phyloP scores from a whole-genome alignment of 2,113 vertebrate genomes.

The Diphyllodes magnificus region DNA sequence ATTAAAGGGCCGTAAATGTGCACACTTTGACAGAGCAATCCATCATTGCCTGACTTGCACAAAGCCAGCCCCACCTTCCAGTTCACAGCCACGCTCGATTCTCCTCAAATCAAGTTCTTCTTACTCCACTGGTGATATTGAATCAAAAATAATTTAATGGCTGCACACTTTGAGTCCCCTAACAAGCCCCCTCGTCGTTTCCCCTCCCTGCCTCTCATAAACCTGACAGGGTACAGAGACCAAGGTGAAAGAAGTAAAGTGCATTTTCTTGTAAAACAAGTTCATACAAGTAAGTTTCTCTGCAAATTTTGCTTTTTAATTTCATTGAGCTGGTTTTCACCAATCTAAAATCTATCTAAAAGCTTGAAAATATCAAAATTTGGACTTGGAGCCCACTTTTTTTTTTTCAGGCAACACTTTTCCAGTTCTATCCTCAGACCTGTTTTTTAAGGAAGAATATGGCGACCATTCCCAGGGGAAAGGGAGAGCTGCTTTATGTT shows the following conservation, averaged over 20 bases:
- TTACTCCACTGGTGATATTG: not conserved
- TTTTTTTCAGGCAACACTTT: not conserved
- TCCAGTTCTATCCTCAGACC: not conserved
- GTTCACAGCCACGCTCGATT: not conserved
- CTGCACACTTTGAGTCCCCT: not conserved
- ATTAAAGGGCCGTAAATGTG: not conserved
- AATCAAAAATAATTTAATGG: not conserved
- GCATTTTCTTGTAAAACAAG: not conserved
- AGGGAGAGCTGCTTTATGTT: not conserved
- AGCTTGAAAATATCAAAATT: not conserved
- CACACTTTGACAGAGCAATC: slow-evolving; percentile 1
- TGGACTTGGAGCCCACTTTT: not conserved
- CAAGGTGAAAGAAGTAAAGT: not conserved
- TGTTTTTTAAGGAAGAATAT: not conserved
- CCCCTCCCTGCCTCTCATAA: not conserved
- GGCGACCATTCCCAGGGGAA: not conserved
- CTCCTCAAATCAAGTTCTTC: not conserved
- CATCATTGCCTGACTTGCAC: not conserved
- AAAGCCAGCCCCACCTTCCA: slow-evolving; percentile 10
- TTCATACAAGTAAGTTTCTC: not conserved
- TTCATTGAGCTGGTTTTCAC: not conserved
- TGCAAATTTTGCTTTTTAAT: not conserved
- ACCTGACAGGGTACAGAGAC: not conserved
- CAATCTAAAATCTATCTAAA: not conserved
- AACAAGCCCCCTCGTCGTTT: not conserved